Conservation (phyloP, 2,113 vertebrate genomes). For the Oreocharis arfaki region DNA sequence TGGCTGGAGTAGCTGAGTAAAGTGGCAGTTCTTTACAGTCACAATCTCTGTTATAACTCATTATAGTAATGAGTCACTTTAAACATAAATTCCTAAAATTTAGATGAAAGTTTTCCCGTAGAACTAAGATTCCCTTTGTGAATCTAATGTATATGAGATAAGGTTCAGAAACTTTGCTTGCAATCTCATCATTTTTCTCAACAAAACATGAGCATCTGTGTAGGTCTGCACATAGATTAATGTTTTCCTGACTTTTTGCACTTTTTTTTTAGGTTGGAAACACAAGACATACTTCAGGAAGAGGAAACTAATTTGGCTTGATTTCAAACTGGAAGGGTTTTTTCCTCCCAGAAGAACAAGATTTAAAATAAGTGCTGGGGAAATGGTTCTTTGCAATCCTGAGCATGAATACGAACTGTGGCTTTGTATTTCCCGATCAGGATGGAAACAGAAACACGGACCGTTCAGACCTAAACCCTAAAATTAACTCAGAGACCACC, state of each 20-base stretch:
- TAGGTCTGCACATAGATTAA: background rate
- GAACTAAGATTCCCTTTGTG: background rate
- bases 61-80: background rate
- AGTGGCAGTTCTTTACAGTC: background rate
- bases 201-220: background rate
- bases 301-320: conserved; percentile 23
- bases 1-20: background rate
- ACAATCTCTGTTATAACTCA: background rate
- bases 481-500: conserved; percentile 39
- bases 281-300: conserved; percentile 18
- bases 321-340: background rate
- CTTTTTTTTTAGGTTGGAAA: background rate
- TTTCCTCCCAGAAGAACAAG: conserved; percentile 32
- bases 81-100: background rate
- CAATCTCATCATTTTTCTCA: background rate
- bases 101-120: background rate
- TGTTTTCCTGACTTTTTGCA: background rate
- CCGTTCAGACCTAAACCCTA: conserved; percentile 16
- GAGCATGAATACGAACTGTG: background rate
- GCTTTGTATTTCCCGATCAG: conserved; percentile 37
- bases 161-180: background rate
- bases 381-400: conserved; percentile 21
- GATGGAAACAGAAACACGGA: conserved; percentile 21
- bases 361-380: background rate
- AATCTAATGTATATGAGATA: background rate